Evolutionary conservation across 2,113 vertebrate genomes (phyloP), one percentile per base, ranked within the genome.

Genomic region (Entelurus aequoreus): DNA sequence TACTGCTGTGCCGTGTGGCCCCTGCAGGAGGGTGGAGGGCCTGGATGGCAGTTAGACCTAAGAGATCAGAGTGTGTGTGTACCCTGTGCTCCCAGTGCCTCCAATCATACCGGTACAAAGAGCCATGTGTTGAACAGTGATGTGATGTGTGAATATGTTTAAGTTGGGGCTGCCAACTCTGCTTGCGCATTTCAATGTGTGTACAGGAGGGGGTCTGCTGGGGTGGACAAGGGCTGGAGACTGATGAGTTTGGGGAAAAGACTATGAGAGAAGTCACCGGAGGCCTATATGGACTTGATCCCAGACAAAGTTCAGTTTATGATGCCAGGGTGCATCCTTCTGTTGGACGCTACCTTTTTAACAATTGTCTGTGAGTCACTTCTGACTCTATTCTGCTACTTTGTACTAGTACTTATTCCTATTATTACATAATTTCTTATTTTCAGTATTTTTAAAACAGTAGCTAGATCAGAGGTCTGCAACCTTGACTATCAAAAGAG

Each of bases 141-240:
- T 81, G 82, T 82, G 79, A 85, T 86, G 84, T 86, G 86, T 83
- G 83, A 84, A 83, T 80, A 71, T 84, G 78, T 86, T 87, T 84
- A 73, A 75, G 74, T 75, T 72, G 64, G 61, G 67, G 60, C 78
- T 80, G 83, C 86, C 70, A 84, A 72, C 65, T 78, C 63, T 77
- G 67, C 69, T 64, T 77, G 68, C 46, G 62, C 74, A 62, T 75
- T 62, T 70, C 71, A 59, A 13, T 42, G 52, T 56, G 50, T 68
- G 65, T 54, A 42, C 69, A 28, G 28, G 51, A 68, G 36, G 36
- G 48, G 50, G 53, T 37, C n/a, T n/a, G 48, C 13, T 38, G 57
- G 69, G 53, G 8, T 16, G 59, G 37, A 42, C n/a, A 59, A 53
- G 67, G 56, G 57, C 14, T 54, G 40, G 21, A 62, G 66, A 58